Evolutionary conservation across 1,140 invertebrate genomes (phyloP).

Genomic region (Lutraria rhynchaena): DNA sequence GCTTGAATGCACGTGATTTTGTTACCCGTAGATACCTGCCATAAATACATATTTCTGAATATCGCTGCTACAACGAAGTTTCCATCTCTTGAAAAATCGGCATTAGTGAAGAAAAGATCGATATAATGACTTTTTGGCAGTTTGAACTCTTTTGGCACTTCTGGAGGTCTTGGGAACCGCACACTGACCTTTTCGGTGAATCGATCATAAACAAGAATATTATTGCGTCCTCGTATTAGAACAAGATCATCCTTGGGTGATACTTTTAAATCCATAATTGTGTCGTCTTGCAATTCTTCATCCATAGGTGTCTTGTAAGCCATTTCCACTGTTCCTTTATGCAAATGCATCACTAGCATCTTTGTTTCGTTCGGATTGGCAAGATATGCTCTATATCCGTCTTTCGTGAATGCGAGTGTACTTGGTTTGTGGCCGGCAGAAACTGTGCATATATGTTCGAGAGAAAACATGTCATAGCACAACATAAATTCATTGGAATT

Average conservation of each 20-base stretch:
- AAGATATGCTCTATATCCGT: conserved; percentile 72
- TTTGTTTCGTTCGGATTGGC: conserved; percentile 70
- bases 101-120: conserved; percentile 73
- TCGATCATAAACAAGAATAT: conserved; percentile 75
- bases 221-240: conserved; percentile 69
- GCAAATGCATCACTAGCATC: conserved; percentile 73
- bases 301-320: conserved; percentile 73
- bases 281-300: conserved; percentile 69
- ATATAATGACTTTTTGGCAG: conserved; percentile 73
- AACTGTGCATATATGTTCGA: conserved; percentile 71
- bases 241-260: conserved; percentile 71
- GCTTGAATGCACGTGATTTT: conserved; percentile 74
- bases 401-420: conserved; percentile 69
- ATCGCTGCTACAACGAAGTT: conserved; percentile 75
- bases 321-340: conserved; percentile 73
- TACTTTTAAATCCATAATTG: conserved; percentile 65
- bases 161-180: conserved; percentile 69
- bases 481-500: conserved; percentile 76
- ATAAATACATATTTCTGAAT: conserved; percentile 79
- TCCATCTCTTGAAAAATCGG: conserved; percentile 76
- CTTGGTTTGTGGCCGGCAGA: conserved; percentile 67
- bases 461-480: conserved; percentile 73
- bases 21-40: conserved; percentile 69
- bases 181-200: conserved; percentile 69
- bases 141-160: conserved; percentile 78